Evolutionary conservation across 2,888 invertebrate species (phyloP).

Genomic region (Drepana falcataria): DNA sequence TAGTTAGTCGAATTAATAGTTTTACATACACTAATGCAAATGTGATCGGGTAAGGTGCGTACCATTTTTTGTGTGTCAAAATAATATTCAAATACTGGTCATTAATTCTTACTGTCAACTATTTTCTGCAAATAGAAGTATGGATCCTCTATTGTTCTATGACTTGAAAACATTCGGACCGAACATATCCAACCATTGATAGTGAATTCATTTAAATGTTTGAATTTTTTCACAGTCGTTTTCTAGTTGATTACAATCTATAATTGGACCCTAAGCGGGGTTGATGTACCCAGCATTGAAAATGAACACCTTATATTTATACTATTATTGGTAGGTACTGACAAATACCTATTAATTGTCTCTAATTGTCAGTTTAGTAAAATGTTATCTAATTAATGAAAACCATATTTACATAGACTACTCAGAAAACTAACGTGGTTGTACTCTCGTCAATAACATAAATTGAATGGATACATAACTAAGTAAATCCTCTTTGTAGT

Average conservation of each 20-base stretch:
- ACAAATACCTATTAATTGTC: too few relatives aligned
- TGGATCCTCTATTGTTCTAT: constrained; percentile 32
- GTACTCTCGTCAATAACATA: too few relatives aligned
- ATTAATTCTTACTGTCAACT: constrained; percentile 22
- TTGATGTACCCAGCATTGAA: background rate
- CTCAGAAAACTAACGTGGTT: too few relatives aligned
- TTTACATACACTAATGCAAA: constrained; percentile 17
- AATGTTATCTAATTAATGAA: too few relatives aligned
- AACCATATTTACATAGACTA: too few relatives aligned
- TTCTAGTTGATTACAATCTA: constrained; percentile 5
- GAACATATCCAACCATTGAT: constrained; percentile 29
- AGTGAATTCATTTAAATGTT: constrained; percentile 36
- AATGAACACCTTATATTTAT: too few relatives aligned
- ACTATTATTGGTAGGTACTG: too few relatives aligned
- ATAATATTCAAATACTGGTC: constrained; percentile 28
- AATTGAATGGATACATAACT: too few relatives aligned
- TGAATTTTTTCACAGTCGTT: constrained; percentile 26
- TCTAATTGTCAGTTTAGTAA: too few relatives aligned
- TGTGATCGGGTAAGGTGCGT: constrained; percentile 13
- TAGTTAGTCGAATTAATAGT: background rate
- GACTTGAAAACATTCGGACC: constrained; percentile 26
- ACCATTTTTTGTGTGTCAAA: constrained; percentile 20
- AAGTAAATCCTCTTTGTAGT: too few relatives aligned
- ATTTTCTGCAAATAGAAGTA: constrained; percentile 18
- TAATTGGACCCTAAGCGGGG: background rate